Base-by-base conservation (phyloP, 2,113 vertebrate species). In the Coracopsis vasa region DNA sequence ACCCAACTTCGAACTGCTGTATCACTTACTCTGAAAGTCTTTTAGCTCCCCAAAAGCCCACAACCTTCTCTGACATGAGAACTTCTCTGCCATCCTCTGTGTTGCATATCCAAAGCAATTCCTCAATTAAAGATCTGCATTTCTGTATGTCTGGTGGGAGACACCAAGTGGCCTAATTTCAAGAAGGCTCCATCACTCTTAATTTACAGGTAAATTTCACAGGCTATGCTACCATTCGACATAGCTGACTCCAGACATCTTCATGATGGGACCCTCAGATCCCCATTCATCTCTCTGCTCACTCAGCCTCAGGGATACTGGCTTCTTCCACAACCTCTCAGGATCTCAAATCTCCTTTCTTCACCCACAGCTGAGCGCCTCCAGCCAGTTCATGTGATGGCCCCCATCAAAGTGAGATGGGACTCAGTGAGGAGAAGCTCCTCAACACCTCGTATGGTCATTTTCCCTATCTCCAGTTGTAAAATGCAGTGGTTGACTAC, bases 11-110 rank as follows among this genome's bases (percentile, higher is more conserved):
- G 0, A 1, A 48, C 29, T 12, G 7, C 60, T 44, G 21, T 24
- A 45, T 45, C 0, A 0, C 33, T 62, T 54, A 41, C 23, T 62
- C 35, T 47, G 39, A 53, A 65, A 90, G 56, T 20, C 9, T 73
- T 73, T 80, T 60, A 11, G 6, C 53, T 62, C 24, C 48, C 19
- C 31, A 39, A 74, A 54, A n/a, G 16, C 17, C 42, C 66, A 50
- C 53, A 61, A 3, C 6, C 13, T 62, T 44, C 66, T 84, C 27
- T 1, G 1, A 69, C 16, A 8, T 1, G 0, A 37, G 19, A 62
- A 47, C 39, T 51, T 65, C 37, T 54, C 47, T 67, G 47, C 23
- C 47, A 74, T 23, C 10, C 35, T 74, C 33, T 1, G 0, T 39
- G 61, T 44, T 54, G 28, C 27, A 2, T 73, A 73, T 79, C 39